Conservation (phyloP, 2,113 vertebrate species). For the Eudyptes chrysolophus region DNA sequence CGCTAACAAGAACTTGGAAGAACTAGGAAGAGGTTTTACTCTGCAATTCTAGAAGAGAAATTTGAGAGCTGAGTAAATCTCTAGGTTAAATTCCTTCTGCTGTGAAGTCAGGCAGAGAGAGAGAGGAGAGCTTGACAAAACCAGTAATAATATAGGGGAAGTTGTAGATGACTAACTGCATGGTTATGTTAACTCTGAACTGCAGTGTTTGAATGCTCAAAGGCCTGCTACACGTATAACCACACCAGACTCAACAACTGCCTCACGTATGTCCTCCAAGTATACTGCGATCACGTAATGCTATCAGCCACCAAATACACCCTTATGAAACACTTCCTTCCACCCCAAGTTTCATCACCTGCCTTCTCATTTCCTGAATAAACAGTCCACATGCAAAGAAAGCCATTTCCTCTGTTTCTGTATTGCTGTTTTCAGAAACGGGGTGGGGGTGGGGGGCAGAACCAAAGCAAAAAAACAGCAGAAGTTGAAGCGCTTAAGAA, state of each 20-base stretch:
- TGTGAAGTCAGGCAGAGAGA: neutral
- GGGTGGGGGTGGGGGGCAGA: neutral
- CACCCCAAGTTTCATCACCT: conserved; percentile 10
- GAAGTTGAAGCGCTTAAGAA: neutral
- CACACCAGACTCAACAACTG: neutral
- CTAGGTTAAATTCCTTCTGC: neutral
- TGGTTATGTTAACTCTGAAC: neutral
- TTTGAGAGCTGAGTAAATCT: neutral
- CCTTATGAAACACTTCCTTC: conserved; percentile 28
- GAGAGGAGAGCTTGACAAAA: neutral
- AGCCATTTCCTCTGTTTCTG: neutral
- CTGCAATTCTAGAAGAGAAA: neutral
- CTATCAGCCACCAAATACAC: neutral
- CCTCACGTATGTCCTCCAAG: neutral
- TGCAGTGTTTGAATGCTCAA: neutral
- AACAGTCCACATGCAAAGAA: neutral
- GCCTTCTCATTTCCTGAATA: conserved; percentile 17
- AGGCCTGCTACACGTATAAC: neutral
- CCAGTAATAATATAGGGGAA: neutral
- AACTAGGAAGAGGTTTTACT: neutral
- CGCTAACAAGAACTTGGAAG: neutral
- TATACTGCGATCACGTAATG: neutral
- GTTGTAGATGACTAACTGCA: neutral
- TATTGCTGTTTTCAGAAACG: neutral
- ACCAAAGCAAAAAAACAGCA: neutral